Base-by-base conservation (phyloP, 2,888 invertebrate genomes). In the Cheilosia scutellata region DNA sequence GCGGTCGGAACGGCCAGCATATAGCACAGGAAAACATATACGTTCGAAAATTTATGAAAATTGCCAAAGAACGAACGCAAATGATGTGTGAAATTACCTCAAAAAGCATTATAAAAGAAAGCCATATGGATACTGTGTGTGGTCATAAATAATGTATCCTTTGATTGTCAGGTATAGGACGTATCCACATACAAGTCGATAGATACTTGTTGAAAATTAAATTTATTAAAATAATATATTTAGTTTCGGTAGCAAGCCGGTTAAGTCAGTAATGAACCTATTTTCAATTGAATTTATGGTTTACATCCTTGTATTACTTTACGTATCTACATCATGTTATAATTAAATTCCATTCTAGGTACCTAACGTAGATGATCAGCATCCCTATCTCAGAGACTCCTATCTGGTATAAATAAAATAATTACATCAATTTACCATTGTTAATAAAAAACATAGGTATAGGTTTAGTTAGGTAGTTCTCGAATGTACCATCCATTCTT, bases 61-160 rank as follows among this genome's bases (percentile, higher is more conserved):
- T 76, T 70, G 53, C 63, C 60, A 42, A 62, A 66, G 71, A 80
- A 75, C 63, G 55, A 68, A 75, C 55, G 76, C 71, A 86, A 86
- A 86, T 86, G 84, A 86, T 80, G 84, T 76, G 75, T 86, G 80
- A 86, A 86, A 86, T 86, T 76, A 76, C 80, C 75, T 71, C 71
- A 66, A 76, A 86, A 68, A 71, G 57, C 29, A 75, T 84, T 79
- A 42, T 71, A 55, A 76, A 71, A 62, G 71, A 70, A 47, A 84
- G 63, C 55, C 47, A 16, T 70, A 70, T 70, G 31, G 72, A 75
- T 37, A 37, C 65, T 55, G 44, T 49, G 16, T 58, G 27, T 62
- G 68, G 37, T 75, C 80, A 80, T 80, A 65, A 84, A 75, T 84
- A 75, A 84, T 84, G 75, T 70, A 79, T 49, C 20, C 58, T 33